These are phyloP conservation scores for Leucophenga montana DNA, from an alignment of 2,888 invertebrate species.

Conservation along the genomic window DNA sequence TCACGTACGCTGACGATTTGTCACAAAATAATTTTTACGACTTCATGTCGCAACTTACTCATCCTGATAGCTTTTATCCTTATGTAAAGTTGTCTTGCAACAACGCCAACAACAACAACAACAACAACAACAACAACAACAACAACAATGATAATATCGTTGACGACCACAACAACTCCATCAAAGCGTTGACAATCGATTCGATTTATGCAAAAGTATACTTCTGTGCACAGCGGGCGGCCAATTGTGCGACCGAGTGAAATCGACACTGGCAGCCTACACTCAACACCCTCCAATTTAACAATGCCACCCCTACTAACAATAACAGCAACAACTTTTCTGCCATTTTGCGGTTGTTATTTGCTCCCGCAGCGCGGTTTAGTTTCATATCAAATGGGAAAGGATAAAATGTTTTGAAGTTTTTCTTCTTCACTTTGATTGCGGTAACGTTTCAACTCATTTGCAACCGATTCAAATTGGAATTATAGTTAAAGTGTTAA, in stretches of 20 bases:
- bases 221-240: conserved; percentile 40
- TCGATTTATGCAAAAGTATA: conserved; percentile 49
- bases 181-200: conserved; percentile 35
- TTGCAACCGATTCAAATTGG: too few relatives aligned
- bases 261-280: too few relatives aligned
- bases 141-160: too few relatives aligned
- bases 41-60: conserved; percentile 61
- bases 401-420: too few relatives aligned
- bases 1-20: conserved; percentile 72
- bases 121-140: not conserved
- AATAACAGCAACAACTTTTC: conserved; percentile 3
- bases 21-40: conserved; percentile 73
- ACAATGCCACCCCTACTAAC: not conserved
- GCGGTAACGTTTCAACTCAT: too few relatives aligned
- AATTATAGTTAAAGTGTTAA: too few relatives aligned
- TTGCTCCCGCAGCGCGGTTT: not conserved
- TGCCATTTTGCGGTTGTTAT: conserved; percentile 11
- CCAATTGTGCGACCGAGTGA: too few relatives aligned
- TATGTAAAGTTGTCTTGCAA: conserved; percentile 5
- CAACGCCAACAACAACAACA: not conserved
- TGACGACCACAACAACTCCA: not conserved
- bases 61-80: too few relatives aligned
- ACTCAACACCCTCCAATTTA: too few relatives aligned
- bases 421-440: too few relatives aligned
- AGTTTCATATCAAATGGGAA: not conserved